Evolutionary conservation across 2,113 vertebrate genomes (phyloP), one percentile per base, ranked within the genome.

Genomic region (Melanostigma gelatinosum): DNA sequence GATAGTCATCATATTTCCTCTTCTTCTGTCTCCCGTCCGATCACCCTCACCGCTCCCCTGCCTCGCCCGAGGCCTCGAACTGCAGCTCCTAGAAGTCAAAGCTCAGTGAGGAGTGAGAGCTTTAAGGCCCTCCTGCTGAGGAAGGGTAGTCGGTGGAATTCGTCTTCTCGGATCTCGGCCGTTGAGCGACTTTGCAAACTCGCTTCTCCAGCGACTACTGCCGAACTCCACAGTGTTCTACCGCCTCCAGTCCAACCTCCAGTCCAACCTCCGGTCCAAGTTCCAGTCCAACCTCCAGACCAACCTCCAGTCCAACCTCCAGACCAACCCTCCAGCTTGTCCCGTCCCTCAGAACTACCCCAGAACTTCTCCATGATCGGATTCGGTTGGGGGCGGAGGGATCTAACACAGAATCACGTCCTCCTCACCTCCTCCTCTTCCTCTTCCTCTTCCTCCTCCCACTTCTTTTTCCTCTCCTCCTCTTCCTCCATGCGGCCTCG

Each of bases 101-200:
- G 71, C 24, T 94, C 92, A 62, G 93, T 93, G 36, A 97, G 96
- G 85, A 98, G 96, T 0, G 97, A 97, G 88, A 96, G 94, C 90
- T 99, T 99, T 84, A 99, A 98, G 89, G 97, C 97, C 6, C 94
- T 99, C 42, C 89, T 99, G 78, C 94, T 99, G 67, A 97, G 94
- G 91, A 99, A 97, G 4, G 97, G 98, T 0, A 96, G 96, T 61
- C 96, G 96, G 0, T 85, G 94, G 0, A 95, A 96, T 34, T 79
- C 92, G 3, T 93, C 96, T 0, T 96, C 95, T 22, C 97, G 97
- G 0, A 95, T 98, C 93, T 99, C 97, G 0, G 98, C 98, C 0
- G 96, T 96, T 0, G 97, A 99, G 91, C 96, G 96, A 86, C 93
- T 99, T 77, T 94, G 95, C 79, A 92, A 72, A 5, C 36, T 20